Conservation (phyloP, 2,113 vertebrate species). For the Oncorhynchus gorbuscha region DNA sequence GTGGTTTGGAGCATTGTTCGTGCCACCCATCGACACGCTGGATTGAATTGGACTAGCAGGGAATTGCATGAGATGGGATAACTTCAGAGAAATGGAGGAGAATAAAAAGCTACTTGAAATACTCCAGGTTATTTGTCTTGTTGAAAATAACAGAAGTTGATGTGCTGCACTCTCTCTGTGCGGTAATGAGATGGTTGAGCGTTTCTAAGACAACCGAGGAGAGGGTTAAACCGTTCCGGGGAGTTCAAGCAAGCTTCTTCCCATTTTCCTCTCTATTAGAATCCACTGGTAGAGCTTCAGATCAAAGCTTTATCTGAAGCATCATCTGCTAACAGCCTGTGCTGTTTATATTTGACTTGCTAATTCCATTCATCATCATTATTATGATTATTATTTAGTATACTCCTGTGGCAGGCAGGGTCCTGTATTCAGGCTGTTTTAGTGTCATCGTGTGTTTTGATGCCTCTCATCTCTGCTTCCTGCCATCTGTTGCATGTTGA, state of each 20-base stretch:
- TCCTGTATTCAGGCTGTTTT: slow-evolving; percentile 10
- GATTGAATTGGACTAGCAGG: neutral
- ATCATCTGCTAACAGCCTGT: slow-evolving; percentile 78
- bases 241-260: neutral
- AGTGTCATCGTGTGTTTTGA: neutral
- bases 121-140: slow-evolving; percentile 8
- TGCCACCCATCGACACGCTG: neutral
- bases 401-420: slow-evolving; percentile 4
- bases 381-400: slow-evolving; percentile 12
- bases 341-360: slow-evolving; percentile 83
- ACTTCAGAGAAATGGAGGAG: neutral
- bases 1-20: neutral
- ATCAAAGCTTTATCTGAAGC: slow-evolving; percentile 82
- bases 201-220: neutral
- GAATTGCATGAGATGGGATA: neutral
- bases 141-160: slow-evolving; percentile 20
- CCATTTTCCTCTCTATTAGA: neutral
- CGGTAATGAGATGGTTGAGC: slow-evolving; percentile 10
- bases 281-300: slow-evolving; percentile 69
- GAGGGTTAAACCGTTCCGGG: neutral
- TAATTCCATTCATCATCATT: slow-evolving; percentile 60
- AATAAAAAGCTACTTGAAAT: slow-evolving; percentile 15
- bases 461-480: neutral
- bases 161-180: neutral
- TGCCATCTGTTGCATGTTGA: slow-evolving; percentile 7